phyloP scores from a whole-genome alignment of 2,888 invertebrate species.

The Physocephala rufipes region DNA sequence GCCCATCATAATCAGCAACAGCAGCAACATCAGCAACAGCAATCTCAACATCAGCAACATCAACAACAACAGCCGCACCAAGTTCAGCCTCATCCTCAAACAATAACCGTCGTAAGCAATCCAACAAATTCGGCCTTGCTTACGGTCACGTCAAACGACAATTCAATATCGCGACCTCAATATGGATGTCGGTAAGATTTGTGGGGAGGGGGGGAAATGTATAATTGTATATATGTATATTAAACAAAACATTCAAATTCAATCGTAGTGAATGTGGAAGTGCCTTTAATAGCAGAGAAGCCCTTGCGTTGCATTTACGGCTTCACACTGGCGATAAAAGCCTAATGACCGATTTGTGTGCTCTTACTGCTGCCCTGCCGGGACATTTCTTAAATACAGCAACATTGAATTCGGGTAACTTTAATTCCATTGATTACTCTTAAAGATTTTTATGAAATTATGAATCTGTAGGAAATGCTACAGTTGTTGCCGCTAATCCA shows the following conservation, averaged over 20 bases:
- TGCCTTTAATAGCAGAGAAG: slow-evolving; percentile 76
- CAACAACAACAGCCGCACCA: slow-evolving; percentile 62
- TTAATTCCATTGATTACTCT: too few species aligned
- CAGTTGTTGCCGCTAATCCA: slow-evolving; percentile 64
- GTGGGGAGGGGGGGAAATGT: too few species aligned
- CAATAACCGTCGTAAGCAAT: slow-evolving; percentile 65
- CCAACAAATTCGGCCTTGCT: slow-evolving; percentile 62
- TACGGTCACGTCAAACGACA: slow-evolving; percentile 63
- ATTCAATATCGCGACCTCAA: slow-evolving; percentile 63
- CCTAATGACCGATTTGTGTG: slow-evolving; percentile 82
- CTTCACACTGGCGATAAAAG: slow-evolving; percentile 83
- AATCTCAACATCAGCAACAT: slow-evolving; percentile 61
- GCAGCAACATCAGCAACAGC: slow-evolving; percentile 50
- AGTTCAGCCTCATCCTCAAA: slow-evolving; percentile 62
- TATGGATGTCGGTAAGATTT: slow-evolving; percentile 64
- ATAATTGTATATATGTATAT: background rate
- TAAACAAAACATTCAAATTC: background rate
- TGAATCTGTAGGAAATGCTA: slow-evolving; percentile 52
- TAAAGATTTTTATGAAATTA: background rate
- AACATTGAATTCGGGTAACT: slow-evolving; percentile 61
- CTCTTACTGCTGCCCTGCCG: slow-evolving; percentile 80
- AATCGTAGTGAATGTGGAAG: slow-evolving; percentile 70
- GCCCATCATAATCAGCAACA: slow-evolving; percentile 48
- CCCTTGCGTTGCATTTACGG: slow-evolving; percentile 80
- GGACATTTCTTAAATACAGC: slow-evolving; percentile 70